phyloP scores from a whole-genome alignment of 2,113 vertebrate genomes.

The Calyptommatus sinebrachiatus region DNA sequence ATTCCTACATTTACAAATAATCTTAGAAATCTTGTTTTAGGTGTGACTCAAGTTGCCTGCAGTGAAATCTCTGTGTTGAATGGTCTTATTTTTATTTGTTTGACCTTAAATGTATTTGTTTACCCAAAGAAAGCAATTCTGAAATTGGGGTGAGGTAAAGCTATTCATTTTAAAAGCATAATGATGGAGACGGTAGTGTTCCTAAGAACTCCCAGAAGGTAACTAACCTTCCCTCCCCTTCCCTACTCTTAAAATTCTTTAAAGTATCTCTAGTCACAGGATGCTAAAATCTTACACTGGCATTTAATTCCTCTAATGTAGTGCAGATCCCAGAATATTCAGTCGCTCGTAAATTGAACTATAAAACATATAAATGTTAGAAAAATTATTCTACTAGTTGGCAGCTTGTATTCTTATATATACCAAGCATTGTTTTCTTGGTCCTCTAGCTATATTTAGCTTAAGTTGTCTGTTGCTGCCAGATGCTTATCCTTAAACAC shows the following conservation, averaged over 20 bases:
- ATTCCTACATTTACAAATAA: neutral
- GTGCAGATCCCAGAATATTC: neutral
- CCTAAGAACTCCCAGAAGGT: neutral
- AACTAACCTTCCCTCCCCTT: neutral
- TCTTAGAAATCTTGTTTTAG: neutral
- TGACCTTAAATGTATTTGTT: neutral
- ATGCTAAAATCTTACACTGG: too few species aligned
- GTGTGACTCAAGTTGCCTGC: neutral
- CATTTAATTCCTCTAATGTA: neutral
- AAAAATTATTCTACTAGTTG: conserved; percentile 17
- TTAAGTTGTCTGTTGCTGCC: neutral
- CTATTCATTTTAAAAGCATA: neutral
- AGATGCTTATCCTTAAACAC: neutral
- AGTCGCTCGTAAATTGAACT: neutral
- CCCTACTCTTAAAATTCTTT: neutral
- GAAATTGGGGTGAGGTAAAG: neutral
- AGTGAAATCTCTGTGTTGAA: neutral
- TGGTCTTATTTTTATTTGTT: neutral
- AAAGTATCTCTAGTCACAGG: neutral
- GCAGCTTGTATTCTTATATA: neutral
- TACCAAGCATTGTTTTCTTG: conserved; percentile 4
- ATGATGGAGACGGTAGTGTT: neutral
- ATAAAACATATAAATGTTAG: conserved; percentile 1
- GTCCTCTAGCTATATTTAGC: neutral
- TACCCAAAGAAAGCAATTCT: neutral